phyloP scores from a whole-genome alignment of 1,140 invertebrate genomes.

The Asbolus verrucosus region DNA sequence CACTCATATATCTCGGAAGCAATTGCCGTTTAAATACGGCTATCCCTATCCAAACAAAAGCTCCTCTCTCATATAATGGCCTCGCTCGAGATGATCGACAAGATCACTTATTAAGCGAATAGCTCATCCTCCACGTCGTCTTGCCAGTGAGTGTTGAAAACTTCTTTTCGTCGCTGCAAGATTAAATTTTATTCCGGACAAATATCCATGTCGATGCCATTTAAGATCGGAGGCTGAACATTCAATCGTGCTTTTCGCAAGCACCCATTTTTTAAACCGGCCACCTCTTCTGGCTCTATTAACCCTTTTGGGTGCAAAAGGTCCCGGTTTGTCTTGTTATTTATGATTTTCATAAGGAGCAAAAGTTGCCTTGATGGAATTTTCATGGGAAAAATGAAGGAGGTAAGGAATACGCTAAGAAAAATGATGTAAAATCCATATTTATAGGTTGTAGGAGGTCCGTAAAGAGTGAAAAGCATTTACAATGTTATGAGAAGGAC shows the following conservation, averaged over 20 bases:
- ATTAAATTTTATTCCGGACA: slow-evolving; percentile 14
- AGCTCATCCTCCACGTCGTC: slow-evolving; percentile 11
- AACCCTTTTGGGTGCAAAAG: not conserved
- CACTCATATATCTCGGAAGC: slow-evolving; percentile 24
- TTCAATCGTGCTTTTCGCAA: no score
- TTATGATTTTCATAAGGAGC: slow-evolving; percentile 19
- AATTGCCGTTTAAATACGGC: slow-evolving; percentile 22
- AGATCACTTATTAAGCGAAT: slow-evolving; percentile 11
- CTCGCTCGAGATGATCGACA: not conserved
- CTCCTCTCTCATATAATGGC: not conserved
- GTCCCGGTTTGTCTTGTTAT: slow-evolving; percentile 5
- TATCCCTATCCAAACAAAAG: slow-evolving; percentile 4
- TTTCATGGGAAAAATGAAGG: slow-evolving; percentile 11
- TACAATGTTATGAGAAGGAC: slow-evolving; percentile 2
- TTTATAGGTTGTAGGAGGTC: slow-evolving; percentile 27
- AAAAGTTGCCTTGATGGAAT: not conserved
- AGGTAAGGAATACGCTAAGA: not conserved
- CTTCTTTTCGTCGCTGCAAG: not conserved
- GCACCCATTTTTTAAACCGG: no score
- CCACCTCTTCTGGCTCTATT: no score
- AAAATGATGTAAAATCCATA: slow-evolving; percentile 27
- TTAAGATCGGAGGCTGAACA: slow-evolving; percentile 4
- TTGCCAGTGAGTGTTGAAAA: slow-evolving; percentile 13
- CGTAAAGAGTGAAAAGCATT: slow-evolving; percentile 5
- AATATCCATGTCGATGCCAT: slow-evolving; percentile 11